A percentile compares a stretch with the other conserved stretches of the same genome.
phyloP scores from a whole-genome alignment of 2,888 invertebrate species.

The Vanessa cardui region DNA sequence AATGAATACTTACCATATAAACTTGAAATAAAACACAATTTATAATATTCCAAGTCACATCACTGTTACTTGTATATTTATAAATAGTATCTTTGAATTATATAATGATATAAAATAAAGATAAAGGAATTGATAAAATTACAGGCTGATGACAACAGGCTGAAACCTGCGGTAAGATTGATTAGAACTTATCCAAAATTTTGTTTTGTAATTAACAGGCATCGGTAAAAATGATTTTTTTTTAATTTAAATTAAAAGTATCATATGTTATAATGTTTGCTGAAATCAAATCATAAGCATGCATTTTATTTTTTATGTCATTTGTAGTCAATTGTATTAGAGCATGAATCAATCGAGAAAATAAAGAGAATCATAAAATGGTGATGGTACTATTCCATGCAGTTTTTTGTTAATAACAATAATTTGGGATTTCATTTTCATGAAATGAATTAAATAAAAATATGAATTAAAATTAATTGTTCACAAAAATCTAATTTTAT shows the following conservation, averaged over 20 bases:
- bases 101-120: constrained; percentile 40
- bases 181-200: constrained; percentile 34
- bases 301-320: not conserved
- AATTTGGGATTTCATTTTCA: no score
- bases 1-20: no score
- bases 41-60: no score
- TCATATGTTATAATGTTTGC: not conserved
- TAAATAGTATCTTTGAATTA: not conserved
- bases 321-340: not conserved
- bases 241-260: not conserved
- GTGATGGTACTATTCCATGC: not conserved
- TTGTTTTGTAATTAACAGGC: constrained; percentile 32
- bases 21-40: no score
- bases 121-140: constrained; percentile 50
- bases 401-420: no score
- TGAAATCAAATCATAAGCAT: constrained; percentile 1
- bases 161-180: constrained; percentile 74
- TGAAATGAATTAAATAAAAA: no score
- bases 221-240: constrained; percentile 9
- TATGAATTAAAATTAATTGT: no score
- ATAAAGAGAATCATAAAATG: not conserved
- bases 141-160: constrained; percentile 67
- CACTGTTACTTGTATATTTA: no score
- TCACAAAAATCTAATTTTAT: no score
- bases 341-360: not conserved